Evolutionary conservation across 2,888 invertebrate species (phyloP).

Genomic region (Linyphia triangularis): DNA sequence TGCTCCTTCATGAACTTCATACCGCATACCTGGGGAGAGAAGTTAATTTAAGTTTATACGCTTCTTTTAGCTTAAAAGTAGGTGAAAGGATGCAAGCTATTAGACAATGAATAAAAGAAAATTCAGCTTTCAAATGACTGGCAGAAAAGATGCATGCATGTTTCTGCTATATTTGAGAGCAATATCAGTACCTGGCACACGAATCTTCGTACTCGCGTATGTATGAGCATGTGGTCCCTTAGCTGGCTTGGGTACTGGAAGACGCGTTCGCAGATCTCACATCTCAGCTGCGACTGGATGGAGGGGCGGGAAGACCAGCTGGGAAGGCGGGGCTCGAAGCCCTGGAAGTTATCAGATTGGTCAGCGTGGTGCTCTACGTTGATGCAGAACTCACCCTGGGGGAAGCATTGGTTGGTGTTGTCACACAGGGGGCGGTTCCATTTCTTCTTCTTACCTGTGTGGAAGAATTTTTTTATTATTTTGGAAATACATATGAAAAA

Average conservation of each 20-base stretch:
- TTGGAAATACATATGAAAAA: too few species aligned
- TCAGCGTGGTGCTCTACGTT: slow-evolving; percentile 71
- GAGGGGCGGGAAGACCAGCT: slow-evolving; percentile 57
- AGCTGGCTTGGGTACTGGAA: slow-evolving; percentile 80
- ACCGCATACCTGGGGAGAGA: slow-evolving; percentile 78
- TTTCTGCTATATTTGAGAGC: too few species aligned
- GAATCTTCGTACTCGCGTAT: slow-evolving; percentile 79
- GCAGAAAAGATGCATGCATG: too few species aligned
- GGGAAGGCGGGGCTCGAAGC: slow-evolving; percentile 65
- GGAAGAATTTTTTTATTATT: too few species aligned
- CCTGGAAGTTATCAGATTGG: slow-evolving; percentile 70
- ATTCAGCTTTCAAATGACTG: too few species aligned
- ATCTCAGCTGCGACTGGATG: slow-evolving; percentile 72
- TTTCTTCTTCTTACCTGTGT: slow-evolving; percentile 75
- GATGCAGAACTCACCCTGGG: slow-evolving; percentile 72
- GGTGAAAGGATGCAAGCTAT: too few species aligned
- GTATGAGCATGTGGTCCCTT: slow-evolving; percentile 79
- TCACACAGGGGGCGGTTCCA: slow-evolving; percentile 74
- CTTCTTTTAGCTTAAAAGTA: too few species aligned
- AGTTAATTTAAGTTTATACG: too few species aligned
- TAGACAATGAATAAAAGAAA: too few species aligned
- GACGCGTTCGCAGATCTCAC: slow-evolving; percentile 76
- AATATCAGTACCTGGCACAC: slow-evolving; percentile 79
- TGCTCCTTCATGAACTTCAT: slow-evolving; percentile 81
- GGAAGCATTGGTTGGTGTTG: slow-evolving; percentile 74